Conservation (phyloP, 2,888 invertebrate species). For the Megastigmus dorsalis region DNA sequence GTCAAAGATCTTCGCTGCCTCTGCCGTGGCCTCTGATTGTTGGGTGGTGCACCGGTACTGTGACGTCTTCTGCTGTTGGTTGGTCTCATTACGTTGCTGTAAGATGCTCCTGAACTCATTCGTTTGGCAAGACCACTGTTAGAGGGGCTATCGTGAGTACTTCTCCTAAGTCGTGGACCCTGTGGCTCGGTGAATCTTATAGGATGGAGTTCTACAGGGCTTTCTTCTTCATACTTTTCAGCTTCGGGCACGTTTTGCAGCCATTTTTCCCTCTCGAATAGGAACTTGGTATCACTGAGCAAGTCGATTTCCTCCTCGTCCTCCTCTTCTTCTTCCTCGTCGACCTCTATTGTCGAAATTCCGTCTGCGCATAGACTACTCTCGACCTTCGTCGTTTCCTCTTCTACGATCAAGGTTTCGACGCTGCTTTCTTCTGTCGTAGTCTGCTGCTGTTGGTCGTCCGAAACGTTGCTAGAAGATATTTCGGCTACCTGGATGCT, state of each 20-base stretch:
- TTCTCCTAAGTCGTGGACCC: constrained; percentile 33
- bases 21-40: constrained; percentile 30
- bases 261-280: constrained; percentile 40
- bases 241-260: constrained; percentile 49
- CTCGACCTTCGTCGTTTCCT: constrained; percentile 5
- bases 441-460: constrained; percentile 42
- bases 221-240: constrained; percentile 33
- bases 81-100: constrained; percentile 28
- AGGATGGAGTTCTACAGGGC: constrained; percentile 4
- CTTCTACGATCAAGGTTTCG: background rate
- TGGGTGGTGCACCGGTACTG: constrained; percentile 34
- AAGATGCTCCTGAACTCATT: constrained; percentile 2
- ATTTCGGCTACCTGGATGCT: constrained; percentile 68
- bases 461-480: constrained; percentile 64
- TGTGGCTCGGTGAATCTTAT: constrained; percentile 46
- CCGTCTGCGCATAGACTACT: constrained; percentile 17
- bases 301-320: background rate
- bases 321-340: background rate
- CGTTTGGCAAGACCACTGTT: background rate
- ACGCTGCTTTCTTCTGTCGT: background rate
- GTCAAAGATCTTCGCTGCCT: constrained; percentile 39
- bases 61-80: constrained; percentile 50
- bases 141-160: background rate
- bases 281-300: constrained; percentile 16
- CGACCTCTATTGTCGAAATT: background rate